Base-by-base conservation (phyloP, 2,113 vertebrate genomes). In the Phalacrocorax aristotelis region DNA sequence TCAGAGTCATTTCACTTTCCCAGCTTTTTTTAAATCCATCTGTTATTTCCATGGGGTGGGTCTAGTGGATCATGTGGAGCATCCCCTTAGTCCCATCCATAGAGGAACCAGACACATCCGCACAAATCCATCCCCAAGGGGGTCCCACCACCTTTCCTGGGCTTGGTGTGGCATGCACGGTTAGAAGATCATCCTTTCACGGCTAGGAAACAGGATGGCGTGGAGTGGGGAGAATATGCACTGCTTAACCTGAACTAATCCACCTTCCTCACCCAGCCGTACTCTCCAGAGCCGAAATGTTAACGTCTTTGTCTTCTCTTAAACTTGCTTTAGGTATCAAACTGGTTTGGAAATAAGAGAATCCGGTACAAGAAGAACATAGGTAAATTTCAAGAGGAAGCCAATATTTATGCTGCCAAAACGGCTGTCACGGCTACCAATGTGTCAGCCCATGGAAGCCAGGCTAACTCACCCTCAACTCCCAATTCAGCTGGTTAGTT, bases 291-390 rank as follows among this genome's bases (percentile, higher is more conserved):
- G 52, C 74, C 2, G 15, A 89, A 85, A 64, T 29, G 2, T 85
- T 97, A 95, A 98, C 1, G 1, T 81, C 46, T 93, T 71, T 97
- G 11, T 95, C 84, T 95, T 97, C 81, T 98, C 80, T 97, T 89
- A 55, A 91, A 97, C 91, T 97, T 4, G 0, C 96, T 97, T 92
- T 97, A 99, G 99, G 99, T 99, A 98, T 99, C 99, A 98, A 99
- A 99, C 99, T 99, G 99, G 99, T 99, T 99, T 98, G 99, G 99
- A 98, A 99, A 99, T 99, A 99, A 99, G 98, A 98, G 99, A 99
- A 99, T 99, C 99, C 99, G 99, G 98, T 99, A 99, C 99, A 99
- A 99, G 99, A 99, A 99, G 98, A 99, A 99, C 99, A 99, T 99
- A 98, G 99, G 99, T 98, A 99, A 99, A 98, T 99, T 99, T 98